Evolutionary conservation across 2,113 vertebrate species (phyloP), one percentile per base, ranked within the genome.

Genomic region (Myxocyprinus asiaticus): DNA sequence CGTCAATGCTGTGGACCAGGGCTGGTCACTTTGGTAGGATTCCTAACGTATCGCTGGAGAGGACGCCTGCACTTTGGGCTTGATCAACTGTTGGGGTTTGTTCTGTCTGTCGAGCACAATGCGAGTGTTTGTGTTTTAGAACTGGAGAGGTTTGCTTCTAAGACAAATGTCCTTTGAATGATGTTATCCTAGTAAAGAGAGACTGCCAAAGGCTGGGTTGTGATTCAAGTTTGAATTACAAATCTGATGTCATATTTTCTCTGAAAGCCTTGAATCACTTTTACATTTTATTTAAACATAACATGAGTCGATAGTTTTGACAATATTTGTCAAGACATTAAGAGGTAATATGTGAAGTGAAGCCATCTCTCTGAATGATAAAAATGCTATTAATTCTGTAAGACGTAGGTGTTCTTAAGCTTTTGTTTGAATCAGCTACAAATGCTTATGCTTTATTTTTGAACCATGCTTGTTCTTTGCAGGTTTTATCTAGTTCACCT

Each of bases 81-180:
- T 48, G 61, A 15, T 55, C 78, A 67, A 51, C 22, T 33, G 3
- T 1, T 33, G 22, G 22, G 22, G 22, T 33, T 33, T 33, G 1
- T 33, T 33, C 22, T 33, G 22, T 33, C 47, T 8, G 33, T 50
- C 47, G 7, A 56, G 63, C 15, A 3, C 53, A 64, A 44, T 78
- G 75, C 62, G 65, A 69, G 22, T 33, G 15, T 58, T 55, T 79
- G 45, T 78, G 64, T 42, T 74, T 63, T 48, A 50, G n/a, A 47
- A 56, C 44, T 56, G 67, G 66, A 74, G 63, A 66, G 14, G 3
- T 9, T n/a, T 72, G 22, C 22, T 14, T 67, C 43, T 75, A 42
- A 67, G 3, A 53, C 11, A 78, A 11, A 43, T n/a, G 56, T 70
- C 12, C 12, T 70, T 70, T 56, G 53, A 9, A 44, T 15, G 3